Conservation (phyloP, 2,888 invertebrate species). For the Epistrophe eligans region DNA sequence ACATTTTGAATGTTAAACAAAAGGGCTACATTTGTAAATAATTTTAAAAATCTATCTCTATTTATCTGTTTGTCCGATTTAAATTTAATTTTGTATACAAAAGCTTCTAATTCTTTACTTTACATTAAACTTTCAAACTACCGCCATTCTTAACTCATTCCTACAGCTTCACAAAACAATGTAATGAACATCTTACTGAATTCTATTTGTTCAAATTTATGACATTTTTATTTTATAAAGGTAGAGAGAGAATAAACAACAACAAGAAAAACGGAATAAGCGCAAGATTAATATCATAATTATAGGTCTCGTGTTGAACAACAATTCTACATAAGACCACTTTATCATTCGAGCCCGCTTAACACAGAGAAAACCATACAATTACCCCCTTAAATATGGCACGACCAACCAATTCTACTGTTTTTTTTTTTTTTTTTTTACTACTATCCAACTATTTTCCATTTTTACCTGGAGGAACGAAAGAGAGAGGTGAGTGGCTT, state of each 20-base stretch:
- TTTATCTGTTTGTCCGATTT: no score
- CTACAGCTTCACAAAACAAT: background rate
- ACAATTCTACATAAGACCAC: slow-evolving; percentile 49
- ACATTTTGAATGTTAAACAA: no score
- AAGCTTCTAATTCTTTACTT: background rate
- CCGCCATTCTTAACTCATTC: background rate
- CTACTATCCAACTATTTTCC: slow-evolving; percentile 39
- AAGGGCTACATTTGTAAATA: no score
- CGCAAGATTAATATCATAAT: slow-evolving; percentile 45
- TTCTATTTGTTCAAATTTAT: slow-evolving; percentile 32
- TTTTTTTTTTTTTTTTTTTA: background rate
- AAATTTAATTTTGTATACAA: no score
- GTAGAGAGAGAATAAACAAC: background rate
- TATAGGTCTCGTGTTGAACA: slow-evolving; percentile 65
- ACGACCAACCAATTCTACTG: slow-evolving; percentile 32
- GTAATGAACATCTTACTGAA: slow-evolving; percentile 56
- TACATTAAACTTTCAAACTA: background rate
- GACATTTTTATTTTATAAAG: slow-evolving; percentile 14
- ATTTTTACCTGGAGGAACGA: slow-evolving; percentile 10
- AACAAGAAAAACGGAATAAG: background rate
- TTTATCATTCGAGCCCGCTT: slow-evolving; percentile 65
- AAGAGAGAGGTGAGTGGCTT: background rate
- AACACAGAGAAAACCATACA: slow-evolving; percentile 57
- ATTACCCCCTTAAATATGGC: slow-evolving; percentile 54
- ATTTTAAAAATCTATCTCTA: no score